Base-by-base conservation (phyloP, 2,888 invertebrate species). In the Drosophila longiperda region DNA sequence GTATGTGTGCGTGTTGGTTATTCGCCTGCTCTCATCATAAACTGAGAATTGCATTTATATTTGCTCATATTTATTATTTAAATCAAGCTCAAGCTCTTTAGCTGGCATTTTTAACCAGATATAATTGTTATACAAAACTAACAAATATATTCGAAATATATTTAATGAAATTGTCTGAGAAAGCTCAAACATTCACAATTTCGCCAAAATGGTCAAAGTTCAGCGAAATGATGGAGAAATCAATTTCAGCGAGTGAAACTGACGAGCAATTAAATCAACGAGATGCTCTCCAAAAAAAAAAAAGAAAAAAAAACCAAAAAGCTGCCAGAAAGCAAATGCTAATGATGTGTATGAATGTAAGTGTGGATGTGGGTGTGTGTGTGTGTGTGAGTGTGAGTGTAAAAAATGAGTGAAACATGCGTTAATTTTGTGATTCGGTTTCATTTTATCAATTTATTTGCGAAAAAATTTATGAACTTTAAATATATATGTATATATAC, bases 11-110 rank as follows among this genome's bases (percentile, higher is more conserved):
- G 34, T 32, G 32, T 64, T 36, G 64, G n/a, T 76, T 59, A 42
- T 29, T 23, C n/a, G 15, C 50, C 59, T 40, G 75, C 54, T 49
- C 7, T n/a, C 29, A 38, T 11, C 26, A 32, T 49, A 66, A 67
- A 57, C 68, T 66, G 54, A 66, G 61, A 52, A 26, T 33, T 29
- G 45, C 55, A 38, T 53, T 68, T 34, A 42, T 5, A 49, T 67
- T 36, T 57, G n/a, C 55, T 54, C 42, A 49, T 36, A 12, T 33
- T 54, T 53, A 9, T 42, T 40, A n/a, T 55, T 63, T 49, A 45
- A 73, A 65, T 67, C 65, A 74, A 83, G 71, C 65, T 83, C 59
- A 80, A 79, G 72, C 78, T 89, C 81, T 66, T 68, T 48, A 64
- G 50, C 74, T 70, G 66, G 66, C 59, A 52, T 38, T 53, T 53